phyloP scores from a whole-genome alignment of 2,797 vertebrate species.

The Aplochiton taeniatus region DNA sequence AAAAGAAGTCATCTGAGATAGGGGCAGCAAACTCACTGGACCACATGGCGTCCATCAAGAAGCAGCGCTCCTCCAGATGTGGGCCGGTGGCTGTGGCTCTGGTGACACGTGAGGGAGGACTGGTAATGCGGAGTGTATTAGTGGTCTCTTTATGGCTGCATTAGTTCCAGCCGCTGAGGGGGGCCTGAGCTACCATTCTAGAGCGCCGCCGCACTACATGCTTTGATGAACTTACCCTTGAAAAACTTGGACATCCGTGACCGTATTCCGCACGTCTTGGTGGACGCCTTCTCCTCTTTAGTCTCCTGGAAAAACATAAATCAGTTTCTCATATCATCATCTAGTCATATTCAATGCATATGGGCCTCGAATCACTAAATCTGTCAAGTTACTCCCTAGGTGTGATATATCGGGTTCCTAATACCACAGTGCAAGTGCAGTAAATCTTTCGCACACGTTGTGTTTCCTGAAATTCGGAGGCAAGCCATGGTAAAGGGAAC shows the following conservation, averaged over 20 bases:
- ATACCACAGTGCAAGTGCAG: slow-evolving; percentile 63
- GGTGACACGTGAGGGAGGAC: slow-evolving; percentile 66
- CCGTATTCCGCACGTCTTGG: slow-evolving; percentile 52
- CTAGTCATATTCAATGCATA: slow-evolving; percentile 78
- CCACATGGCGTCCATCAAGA: slow-evolving; percentile 71
- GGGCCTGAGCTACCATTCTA: slow-evolving; percentile 17
- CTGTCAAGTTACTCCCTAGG: slow-evolving; percentile 67
- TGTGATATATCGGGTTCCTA: slow-evolving; percentile 71
- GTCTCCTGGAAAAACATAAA: slow-evolving; percentile 76
- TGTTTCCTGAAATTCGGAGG: slow-evolving; percentile 59
- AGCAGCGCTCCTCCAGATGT: slow-evolving; percentile 72
- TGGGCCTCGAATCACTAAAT: slow-evolving; percentile 75
- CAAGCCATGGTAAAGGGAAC: slow-evolving; percentile 23
- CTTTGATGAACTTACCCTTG: slow-evolving; percentile 79
- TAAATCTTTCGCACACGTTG: slow-evolving; percentile 65
- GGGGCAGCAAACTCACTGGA: slow-evolving; percentile 50
- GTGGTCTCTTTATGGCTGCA: slow-evolving; percentile 72
- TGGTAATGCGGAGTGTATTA: slow-evolving; percentile 70
- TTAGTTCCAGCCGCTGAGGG: slow-evolving; percentile 54
- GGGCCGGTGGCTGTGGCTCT: slow-evolving; percentile 56
- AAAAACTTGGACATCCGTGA: slow-evolving; percentile 65
- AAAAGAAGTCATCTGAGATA: slow-evolving; percentile 66
- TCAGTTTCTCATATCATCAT: slow-evolving; percentile 78
- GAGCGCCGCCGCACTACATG: slow-evolving; percentile 20
- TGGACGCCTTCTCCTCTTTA: slow-evolving; percentile 63